Percentiles rank a stretch among this genome's conserved stretches.
phyloP scores from a whole-genome alignment of 1,140 invertebrate species.

The Drosophila ficusphila region DNA sequence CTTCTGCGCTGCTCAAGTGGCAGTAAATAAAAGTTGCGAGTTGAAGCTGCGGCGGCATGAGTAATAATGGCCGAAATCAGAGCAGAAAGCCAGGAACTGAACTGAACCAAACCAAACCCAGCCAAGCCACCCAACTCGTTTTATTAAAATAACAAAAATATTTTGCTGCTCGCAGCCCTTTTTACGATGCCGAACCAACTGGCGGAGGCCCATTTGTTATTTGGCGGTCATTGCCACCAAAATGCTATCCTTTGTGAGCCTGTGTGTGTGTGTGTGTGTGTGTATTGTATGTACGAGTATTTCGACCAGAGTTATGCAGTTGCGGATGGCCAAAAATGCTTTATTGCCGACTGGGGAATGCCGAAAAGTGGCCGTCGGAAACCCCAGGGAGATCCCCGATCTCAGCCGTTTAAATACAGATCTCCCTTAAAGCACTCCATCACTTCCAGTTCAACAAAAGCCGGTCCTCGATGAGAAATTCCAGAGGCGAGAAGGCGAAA shows the following conservation, averaged over 20 bases:
- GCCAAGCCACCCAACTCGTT: slow-evolving; percentile 26
- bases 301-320: slow-evolving; percentile 42
- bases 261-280: slow-evolving; percentile 18
- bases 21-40: slow-evolving; percentile 59
- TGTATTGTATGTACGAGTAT: no score
- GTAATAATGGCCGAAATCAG: slow-evolving; percentile 72
- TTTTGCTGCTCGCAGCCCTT: slow-evolving; percentile 69
- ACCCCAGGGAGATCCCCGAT: slow-evolving; percentile 6
- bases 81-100: slow-evolving; percentile 5
- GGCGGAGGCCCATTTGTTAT: slow-evolving; percentile 29
- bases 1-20: slow-evolving; percentile 21
- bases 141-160: slow-evolving; percentile 79
- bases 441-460: slow-evolving; percentile 7
- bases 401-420: slow-evolving; percentile 8
- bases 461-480: not conserved
- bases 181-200: slow-evolving; percentile 40
- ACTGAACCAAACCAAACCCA: no score
- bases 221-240: slow-evolving; percentile 69
- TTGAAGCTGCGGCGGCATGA: slow-evolving; percentile 7
- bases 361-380: not conserved
- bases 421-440: slow-evolving; percentile 16
- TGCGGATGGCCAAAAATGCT: slow-evolving; percentile 3
- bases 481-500: slow-evolving; percentile 3
- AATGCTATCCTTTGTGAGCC: no score
- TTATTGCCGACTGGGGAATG: slow-evolving; percentile 55